Evolutionary conservation across 2,797 vertebrate genomes (phyloP), one percentile per base, ranked within the genome.

Genomic region (Acipenser ruthenus): DNA sequence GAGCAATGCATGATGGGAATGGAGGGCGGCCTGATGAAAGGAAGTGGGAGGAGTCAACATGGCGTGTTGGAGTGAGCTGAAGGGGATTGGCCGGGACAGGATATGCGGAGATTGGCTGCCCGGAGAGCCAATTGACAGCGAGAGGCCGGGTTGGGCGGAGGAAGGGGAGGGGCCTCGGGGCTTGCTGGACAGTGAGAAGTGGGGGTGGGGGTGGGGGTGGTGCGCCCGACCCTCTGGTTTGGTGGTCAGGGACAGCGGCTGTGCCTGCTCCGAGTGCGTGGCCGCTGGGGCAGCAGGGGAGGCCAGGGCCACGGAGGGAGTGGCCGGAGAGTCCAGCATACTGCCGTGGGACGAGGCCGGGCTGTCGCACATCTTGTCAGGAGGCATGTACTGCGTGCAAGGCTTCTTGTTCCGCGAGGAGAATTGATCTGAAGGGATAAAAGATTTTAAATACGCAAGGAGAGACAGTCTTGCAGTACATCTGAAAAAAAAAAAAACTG

Each of bases 241-340:
- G 84, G 94, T 93, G 84, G 93, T 95, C 75, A 95, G 92, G 0
- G 94, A 92, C 7, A 96, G 89, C 0, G 95, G 94, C 84, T 94
- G 94, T 1, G 94, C 90, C 85, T 95, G 94, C 72, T 94, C 94
- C 0, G 95, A 95, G 82, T 93, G 92, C 1, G 95, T 94, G 23
- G 95, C 78, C 0, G 93, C 94, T 0, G 93, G 94, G 0, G 93
- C 92, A 0, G 92, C 92, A 0, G 95, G 94, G 0, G 93, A 95
- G 0, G 93, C 93, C 80, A 95, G 80, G 0, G 94, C 90, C 0
- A 91, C 85, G 0, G 94, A 95, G 0, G 95, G 94, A 0, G 95
- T 96, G 5, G 94, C 93, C 0, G 95, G 95, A 0, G 95, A 96
- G 81, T 95, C 95, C 81, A 96, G 80, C 74, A 90, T 90, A 78